A percentile compares a stretch with the other conserved stretches of the same genome.
Conservation (phyloP, 2,888 invertebrate genomes). For the Temnothorax rugatulus region DNA sequence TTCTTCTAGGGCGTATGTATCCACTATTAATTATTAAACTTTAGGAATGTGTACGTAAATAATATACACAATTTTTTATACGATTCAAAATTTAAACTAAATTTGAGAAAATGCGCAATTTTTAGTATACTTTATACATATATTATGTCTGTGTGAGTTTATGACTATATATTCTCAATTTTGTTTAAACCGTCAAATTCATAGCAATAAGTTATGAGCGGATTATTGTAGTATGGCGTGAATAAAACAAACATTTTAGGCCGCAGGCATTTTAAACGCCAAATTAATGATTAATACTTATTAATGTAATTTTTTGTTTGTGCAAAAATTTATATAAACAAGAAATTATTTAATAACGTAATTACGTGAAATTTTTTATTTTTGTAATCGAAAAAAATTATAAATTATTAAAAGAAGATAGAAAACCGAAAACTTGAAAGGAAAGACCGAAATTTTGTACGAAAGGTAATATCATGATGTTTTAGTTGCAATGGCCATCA, state of each 20-base stretch:
- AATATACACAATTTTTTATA: neutral
- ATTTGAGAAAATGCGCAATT: neutral
- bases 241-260: slow-evolving; percentile 37
- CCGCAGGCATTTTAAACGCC: slow-evolving; percentile 22
- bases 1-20: neutral
- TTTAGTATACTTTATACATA: neutral
- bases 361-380: neutral
- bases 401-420: neutral
- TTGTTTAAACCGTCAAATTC: slow-evolving; percentile 34
- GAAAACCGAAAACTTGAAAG: neutral
- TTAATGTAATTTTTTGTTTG: slow-evolving; percentile 25
- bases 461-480: neutral
- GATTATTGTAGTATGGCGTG: slow-evolving; percentile 17
- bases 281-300: slow-evolving; percentile 32
- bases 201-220: slow-evolving; percentile 33
- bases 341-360: neutral
- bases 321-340: neutral
- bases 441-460: neutral
- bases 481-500: neutral
- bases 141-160: neutral
- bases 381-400: neutral
- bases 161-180: slow-evolving; percentile 1
- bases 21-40: neutral
- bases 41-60: neutral
- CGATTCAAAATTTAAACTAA: neutral